Evolutionary conservation across 2,113 vertebrate genomes (phyloP), one percentile per base, ranked within the genome.

Genomic region (Platichthys flesus): DNA sequence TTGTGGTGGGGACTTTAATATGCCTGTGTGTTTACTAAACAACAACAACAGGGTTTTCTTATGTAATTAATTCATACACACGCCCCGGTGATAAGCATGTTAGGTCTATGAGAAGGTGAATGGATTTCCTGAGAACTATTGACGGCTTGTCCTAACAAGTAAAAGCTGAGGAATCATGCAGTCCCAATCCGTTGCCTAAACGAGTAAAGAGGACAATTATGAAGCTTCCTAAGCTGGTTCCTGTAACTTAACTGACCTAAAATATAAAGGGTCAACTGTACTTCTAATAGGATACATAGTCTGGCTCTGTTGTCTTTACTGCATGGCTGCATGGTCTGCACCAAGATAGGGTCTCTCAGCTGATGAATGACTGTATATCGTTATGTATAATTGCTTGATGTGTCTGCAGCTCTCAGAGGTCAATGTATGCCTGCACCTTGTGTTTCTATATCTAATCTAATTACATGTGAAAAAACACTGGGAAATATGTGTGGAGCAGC

Each of bases 51-150:
- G 4, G 6, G 3, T 58, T 56, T 52, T 60, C 60, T 75, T 40
- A 57, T 73, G 82, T 88, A 87, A 93, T 88, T 63, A 88, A 93
- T 90, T 90, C 89, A 79, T 83, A 80, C 82, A 71, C 89, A 93
- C 61, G 79, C 71, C 67, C 28, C 14, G 65, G 64, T 73, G 81
- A 59, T 79, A 82, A 51, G 76, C 73, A 77, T 52, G 76, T 59
- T 66, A 84, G 89, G 92, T 90, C 91, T 88, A 66, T 75, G 57
- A 79, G 79, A 89, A 90, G 90, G 89, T 88, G 88, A 90, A 84
- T 90, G 78, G 90, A 93, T 92, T 89, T 83, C 68, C 79, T 81
- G 71, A 79, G 61, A 86, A 66, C 71, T 89, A 91, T 92, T 90
- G 90, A 90, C 90, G 87, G 64, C 47, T 78, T 90, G 87, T 91